phyloP scores from a whole-genome alignment of 2,888 invertebrate species.

The Cybosia mesomella region DNA sequence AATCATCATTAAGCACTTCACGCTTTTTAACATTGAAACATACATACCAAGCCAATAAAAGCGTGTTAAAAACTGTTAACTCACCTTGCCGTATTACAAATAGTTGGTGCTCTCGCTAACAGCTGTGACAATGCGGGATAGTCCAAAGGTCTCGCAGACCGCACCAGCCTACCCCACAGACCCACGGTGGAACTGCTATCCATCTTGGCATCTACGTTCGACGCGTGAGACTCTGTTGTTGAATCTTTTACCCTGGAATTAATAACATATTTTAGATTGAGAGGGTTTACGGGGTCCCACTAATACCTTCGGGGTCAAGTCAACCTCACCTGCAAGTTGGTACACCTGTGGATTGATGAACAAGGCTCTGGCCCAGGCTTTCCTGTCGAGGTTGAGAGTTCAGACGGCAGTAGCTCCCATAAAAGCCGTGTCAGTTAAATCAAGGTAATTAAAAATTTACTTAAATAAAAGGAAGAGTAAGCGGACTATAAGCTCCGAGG shows the following conservation, averaged over 20 bases:
- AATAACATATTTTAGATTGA: not conserved
- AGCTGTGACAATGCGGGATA: slow-evolving; percentile 90
- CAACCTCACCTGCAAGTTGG: too few relatives aligned
- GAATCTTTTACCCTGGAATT: slow-evolving; percentile 76
- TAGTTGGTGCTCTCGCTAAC: slow-evolving; percentile 87
- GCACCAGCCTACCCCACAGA: slow-evolving; percentile 84
- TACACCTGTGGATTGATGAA: too few relatives aligned
- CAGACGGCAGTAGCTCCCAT: too few relatives aligned
- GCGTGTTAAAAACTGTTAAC: slow-evolving; percentile 54
- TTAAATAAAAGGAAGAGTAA: too few relatives aligned
- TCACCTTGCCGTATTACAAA: slow-evolving; percentile 91
- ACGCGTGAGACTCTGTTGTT: slow-evolving; percentile 56
- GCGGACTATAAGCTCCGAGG: too few relatives aligned
- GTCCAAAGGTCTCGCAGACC: slow-evolving; percentile 90
- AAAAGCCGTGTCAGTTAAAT: too few relatives aligned
- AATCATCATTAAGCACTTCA: too few relatives aligned
- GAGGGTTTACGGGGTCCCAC: not conserved
- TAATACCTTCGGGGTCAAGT: too few relatives aligned
- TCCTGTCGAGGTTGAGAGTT: not conserved
- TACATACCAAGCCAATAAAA: too few relatives aligned
- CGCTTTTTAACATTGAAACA: too few relatives aligned
- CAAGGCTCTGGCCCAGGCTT: not conserved
- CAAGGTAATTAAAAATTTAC: too few relatives aligned
- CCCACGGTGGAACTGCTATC: slow-evolving; percentile 81
- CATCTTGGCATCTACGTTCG: slow-evolving; percentile 75